Conservation (phyloP, 2,113 vertebrate species). For the Vidua chalybeata region DNA sequence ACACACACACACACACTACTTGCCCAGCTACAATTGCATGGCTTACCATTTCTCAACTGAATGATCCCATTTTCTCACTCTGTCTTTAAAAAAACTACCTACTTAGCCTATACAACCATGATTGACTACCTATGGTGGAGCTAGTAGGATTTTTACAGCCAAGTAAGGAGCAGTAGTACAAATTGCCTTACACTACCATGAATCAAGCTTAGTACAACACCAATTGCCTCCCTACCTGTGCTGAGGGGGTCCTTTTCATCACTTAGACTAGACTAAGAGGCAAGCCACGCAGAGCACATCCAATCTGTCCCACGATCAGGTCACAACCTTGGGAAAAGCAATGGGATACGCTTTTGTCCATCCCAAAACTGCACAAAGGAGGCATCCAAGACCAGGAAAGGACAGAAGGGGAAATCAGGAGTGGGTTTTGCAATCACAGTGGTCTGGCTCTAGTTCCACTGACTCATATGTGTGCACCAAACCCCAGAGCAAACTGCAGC, state of each 20-base stretch:
- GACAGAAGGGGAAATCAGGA: not conserved
- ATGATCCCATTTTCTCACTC: not conserved
- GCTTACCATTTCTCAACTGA: not conserved
- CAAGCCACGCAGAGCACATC: not conserved
- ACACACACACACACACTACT: not conserved
- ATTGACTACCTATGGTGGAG: not conserved
- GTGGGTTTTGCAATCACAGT: not conserved
- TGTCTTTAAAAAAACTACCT: not conserved
- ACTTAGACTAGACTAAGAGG: not conserved
- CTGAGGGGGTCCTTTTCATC: not conserved
- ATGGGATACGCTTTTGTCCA: not conserved
- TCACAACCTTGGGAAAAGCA: not conserved
- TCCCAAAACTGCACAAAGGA: not conserved
- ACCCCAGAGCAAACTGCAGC: not conserved
- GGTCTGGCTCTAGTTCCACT: not conserved
- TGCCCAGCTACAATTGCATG: not conserved
- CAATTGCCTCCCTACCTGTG: not conserved
- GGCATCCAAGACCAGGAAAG: not conserved
- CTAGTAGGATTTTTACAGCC: not conserved
- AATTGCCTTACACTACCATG: not conserved
- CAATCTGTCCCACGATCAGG: not conserved
- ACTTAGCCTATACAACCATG: not conserved
- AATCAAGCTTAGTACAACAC: not conserved
- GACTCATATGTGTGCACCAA: not conserved
- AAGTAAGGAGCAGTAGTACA: not conserved